A percentile compares a stretch with the other conserved stretches of the same genome.
These are phyloP conservation scores for Odontamblyopus lacepedii DNA, from an alignment of 2,797 vertebrate species.

Conservation along the genomic window DNA sequence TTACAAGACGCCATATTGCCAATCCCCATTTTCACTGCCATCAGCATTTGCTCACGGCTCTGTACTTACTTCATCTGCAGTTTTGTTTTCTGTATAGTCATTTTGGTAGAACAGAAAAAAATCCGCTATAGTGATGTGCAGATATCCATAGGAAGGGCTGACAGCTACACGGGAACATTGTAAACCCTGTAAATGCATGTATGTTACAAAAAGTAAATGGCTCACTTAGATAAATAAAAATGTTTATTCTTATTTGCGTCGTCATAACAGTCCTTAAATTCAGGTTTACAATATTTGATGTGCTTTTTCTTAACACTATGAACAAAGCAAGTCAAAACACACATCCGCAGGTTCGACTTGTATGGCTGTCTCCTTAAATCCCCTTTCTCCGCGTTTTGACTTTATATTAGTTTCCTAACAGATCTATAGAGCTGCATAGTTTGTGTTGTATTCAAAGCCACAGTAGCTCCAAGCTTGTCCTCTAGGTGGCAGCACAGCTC, in stretches of 20 bases:
- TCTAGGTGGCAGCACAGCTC: conserved; percentile 42
- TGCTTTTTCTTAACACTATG: conserved; percentile 37
- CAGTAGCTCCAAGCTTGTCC: conserved; percentile 35
- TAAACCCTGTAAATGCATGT: not conserved
- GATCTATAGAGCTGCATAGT: conserved; percentile 10
- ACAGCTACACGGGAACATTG: not conserved
- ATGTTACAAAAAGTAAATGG: not conserved
- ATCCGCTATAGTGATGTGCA: no score
- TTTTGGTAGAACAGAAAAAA: no score
- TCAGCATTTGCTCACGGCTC: no score
- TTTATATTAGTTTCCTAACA: not conserved
- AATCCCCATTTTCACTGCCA: no score
- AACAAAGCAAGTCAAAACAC: conserved; percentile 20
- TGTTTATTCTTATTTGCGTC: conserved; percentile 60
- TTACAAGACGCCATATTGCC: no score
- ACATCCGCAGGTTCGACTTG: not conserved
- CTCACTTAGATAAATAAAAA: conserved; percentile 58
- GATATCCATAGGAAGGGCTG: no score
- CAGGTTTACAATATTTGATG: conserved; percentile 25
- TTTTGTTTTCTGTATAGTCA: no score
- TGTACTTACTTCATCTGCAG: no score
- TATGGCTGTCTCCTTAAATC: conserved; percentile 3
- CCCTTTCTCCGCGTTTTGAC: not conserved
- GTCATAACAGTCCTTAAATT: conserved; percentile 54
- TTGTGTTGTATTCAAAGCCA: conserved; percentile 30